phyloP scores from a whole-genome alignment of 2,888 invertebrate species.

The Blastobasis lacticolella region DNA sequence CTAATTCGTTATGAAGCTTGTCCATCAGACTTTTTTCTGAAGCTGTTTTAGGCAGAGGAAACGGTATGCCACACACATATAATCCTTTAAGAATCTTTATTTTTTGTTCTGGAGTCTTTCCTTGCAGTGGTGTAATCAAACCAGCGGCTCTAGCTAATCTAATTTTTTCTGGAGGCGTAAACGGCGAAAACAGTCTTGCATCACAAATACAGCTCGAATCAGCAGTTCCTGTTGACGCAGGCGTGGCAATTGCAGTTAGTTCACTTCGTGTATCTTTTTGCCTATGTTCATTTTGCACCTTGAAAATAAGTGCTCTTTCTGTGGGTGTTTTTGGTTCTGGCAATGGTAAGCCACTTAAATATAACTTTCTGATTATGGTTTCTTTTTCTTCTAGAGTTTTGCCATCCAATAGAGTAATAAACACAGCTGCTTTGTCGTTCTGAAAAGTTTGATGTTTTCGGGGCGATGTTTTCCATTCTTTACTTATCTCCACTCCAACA shows the following conservation, averaged over 20 bases:
- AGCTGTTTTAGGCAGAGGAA: constrained; percentile 11
- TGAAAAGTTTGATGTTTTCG: constrained; percentile 16
- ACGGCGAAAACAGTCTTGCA: too few relatives aligned
- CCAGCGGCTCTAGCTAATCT: constrained; percentile 19
- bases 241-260: background rate
- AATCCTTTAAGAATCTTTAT: constrained; percentile 13
- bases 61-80: constrained; percentile 9
- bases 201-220: background rate
- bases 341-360: constrained; percentile 20
- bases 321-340: constrained; percentile 22
- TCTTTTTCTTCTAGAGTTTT: constrained; percentile 26
- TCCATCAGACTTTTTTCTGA: constrained; percentile 23
- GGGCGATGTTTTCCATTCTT: background rate
- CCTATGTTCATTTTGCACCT: constrained; percentile 2
- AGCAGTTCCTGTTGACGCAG: background rate
- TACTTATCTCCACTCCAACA: background rate
- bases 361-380: constrained; percentile 21
- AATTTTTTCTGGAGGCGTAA: constrained; percentile 9
- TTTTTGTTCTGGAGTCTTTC: constrained; percentile 18
- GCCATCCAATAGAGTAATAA: constrained; percentile 23
- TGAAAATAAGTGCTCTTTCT: constrained; percentile 21
- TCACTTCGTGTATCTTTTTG: background rate
- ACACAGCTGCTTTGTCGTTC: constrained; percentile 11
- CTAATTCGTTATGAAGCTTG: constrained; percentile 17
- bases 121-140: constrained; percentile 21